Base-by-base conservation (phyloP, 1,140 invertebrate species). In the Euschistus heros region DNA sequence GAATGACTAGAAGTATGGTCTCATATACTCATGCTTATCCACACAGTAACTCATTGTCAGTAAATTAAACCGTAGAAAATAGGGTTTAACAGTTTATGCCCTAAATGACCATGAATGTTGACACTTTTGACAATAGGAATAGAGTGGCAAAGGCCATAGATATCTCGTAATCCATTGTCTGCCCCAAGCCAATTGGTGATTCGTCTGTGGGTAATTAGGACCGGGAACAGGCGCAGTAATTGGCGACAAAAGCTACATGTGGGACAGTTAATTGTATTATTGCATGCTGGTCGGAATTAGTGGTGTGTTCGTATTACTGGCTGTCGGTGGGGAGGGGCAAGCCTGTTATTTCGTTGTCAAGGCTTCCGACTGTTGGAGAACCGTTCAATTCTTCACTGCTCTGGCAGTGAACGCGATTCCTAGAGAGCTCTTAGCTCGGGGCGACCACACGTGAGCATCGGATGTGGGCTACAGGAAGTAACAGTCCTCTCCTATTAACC, bases 191-290 rank as follows among this genome's bases (percentile, higher is more conserved):
- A 37, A 37, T 37, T 37, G 33, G 33, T 37, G 22, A 50, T 50
- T 44, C n/a, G 3, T 6, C 47, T 50, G 47, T 18, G 47, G 47
- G 47, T 50, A 50, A 50, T 50, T 50, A 50, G 47, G 22, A 13
- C 1, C 47, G n/a, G 22, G 10, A 6, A 7, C 10, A 6, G 47
- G 10, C n/a, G 47, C 5, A 17, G n/a, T 22, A 50, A 20, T 18
- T 50, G 47, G n/a, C n/a, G n/a, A 22, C 22, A 22, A 18, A 22
- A 20, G 47, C 47, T 50, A 20, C 22, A 22, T 50, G 47, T 22
- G 47, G 47, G 47, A 50, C 47, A 50, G 47, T 50, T 50, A 50
- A 50, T 50, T 50, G 47, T 50, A 50, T 50, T 50, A 50, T 50
- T 22, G 47, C 47, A 50, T 50, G 47, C n/a, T 37, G 33, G 33